Evolutionary conservation across 2,888 invertebrate species (phyloP).

Genomic region (Dicyrtoma fusca): DNA sequence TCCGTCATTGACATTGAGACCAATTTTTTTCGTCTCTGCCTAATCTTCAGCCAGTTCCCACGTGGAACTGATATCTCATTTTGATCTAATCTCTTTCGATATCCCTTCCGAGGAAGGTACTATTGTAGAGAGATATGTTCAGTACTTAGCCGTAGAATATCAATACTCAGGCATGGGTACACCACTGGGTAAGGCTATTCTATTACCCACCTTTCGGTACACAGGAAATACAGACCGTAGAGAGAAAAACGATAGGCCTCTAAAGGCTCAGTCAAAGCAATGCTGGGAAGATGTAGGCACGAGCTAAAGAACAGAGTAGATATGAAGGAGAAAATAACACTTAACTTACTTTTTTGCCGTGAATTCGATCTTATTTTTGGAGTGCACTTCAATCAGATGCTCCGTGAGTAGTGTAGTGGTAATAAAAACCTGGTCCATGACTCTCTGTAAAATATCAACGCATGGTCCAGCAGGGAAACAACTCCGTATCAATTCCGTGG

Average conservation of each 20-base stretch:
- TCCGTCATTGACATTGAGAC: too few relatives aligned
- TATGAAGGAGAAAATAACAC: neutral
- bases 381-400: conserved; percentile 38
- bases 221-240: neutral
- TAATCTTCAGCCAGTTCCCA: too few relatives aligned
- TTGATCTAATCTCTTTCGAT: too few relatives aligned
- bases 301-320: neutral
- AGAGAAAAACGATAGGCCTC: too few relatives aligned
- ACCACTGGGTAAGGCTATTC: too few relatives aligned
- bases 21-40: too few relatives aligned
- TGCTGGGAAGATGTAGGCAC: neutral
- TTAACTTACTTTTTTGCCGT: conserved; percentile 40
- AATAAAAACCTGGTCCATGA: conserved; percentile 43
- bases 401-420: conserved; percentile 45
- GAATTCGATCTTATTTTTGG: conserved; percentile 33
- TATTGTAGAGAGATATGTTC: too few relatives aligned
- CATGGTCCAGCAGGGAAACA: conserved; percentile 42
- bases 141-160: too few relatives aligned
- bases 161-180: too few relatives aligned
- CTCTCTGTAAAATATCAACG: conserved; percentile 42
- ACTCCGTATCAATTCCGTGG: conserved; percentile 33
- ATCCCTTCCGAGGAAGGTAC: too few relatives aligned
- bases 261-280: neutral
- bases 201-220: too few relatives aligned
- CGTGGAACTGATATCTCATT: too few relatives aligned